phyloP scores from a whole-genome alignment of 2,797 vertebrate species.

The Alosa sapidissima region DNA sequence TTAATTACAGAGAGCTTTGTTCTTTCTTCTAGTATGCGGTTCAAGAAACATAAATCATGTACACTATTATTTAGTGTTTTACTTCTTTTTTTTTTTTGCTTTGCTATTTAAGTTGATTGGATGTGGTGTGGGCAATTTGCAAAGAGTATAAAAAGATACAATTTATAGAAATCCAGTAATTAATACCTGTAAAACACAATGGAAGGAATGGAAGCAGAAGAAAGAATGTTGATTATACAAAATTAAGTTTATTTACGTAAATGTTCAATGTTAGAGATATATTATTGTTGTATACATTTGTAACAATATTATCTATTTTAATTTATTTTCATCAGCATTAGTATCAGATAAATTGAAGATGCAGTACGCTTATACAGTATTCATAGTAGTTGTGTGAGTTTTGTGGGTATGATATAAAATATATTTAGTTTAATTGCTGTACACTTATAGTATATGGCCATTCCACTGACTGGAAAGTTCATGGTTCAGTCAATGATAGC shows the following conservation, averaged over 20 bases:
- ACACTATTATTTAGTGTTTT: not conserved
- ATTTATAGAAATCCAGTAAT: not conserved
- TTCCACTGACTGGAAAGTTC: constrained; percentile 48
- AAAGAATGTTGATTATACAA: constrained; percentile 4
- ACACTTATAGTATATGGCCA: not conserved
- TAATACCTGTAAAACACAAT: not conserved
- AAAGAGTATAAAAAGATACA: not conserved
- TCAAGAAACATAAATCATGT: constrained; percentile 9
- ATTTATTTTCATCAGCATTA: not conserved
- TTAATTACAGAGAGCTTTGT: not conserved
- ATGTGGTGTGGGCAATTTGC: not conserved
- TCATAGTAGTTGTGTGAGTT: not conserved
- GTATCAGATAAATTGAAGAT: not conserved
- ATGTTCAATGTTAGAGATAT: not conserved
- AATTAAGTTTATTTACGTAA: not conserved
- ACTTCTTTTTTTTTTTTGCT: not conserved
- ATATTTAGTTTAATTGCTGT: not conserved
- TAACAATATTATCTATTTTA: not conserved
- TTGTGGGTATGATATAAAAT: not conserved
- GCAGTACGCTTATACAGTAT: not conserved
- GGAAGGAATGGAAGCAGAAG: not conserved
- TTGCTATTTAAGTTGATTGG: not conserved
- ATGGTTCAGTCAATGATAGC: constrained; percentile 53
- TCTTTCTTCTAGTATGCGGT: not conserved
- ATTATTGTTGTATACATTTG: not conserved